A percentile compares a stretch with the other conserved stretches of the same genome.
phyloP scores from a whole-genome alignment of 2,888 invertebrate species.

The Drosophila lutescens region DNA sequence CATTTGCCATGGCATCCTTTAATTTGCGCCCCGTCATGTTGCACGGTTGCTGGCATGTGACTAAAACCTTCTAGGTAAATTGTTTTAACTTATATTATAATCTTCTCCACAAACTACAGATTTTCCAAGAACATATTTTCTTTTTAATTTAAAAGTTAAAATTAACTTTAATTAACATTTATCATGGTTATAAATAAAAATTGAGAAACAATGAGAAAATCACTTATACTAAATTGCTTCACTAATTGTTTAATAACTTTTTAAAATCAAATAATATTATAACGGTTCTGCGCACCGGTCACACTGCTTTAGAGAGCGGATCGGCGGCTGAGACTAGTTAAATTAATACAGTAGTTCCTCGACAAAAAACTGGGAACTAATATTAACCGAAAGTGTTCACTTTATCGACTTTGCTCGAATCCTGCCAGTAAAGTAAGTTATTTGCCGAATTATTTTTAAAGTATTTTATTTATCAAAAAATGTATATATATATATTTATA shows the following conservation, averaged over 20 bases:
- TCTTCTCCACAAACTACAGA: background rate
- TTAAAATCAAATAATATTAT: conserved; percentile 2
- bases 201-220: background rate
- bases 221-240: background rate
- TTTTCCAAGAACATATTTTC: background rate
- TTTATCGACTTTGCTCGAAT: too few species aligned
- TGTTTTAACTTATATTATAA: conserved; percentile 1
- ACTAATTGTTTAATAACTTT: too few species aligned
- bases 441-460: too few species aligned
- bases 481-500: too few species aligned
- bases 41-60: conserved; percentile 4
- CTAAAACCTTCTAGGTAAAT: conserved; percentile 16
- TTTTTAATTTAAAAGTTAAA: background rate
- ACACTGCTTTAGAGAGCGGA: conserved; percentile 17
- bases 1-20: conserved; percentile 37
- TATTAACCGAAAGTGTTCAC: too few species aligned
- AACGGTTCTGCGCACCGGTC: conserved; percentile 14
- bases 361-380: background rate
- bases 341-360: background rate
- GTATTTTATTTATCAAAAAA: too few species aligned
- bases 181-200: background rate
- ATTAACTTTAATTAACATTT: background rate
- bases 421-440: too few species aligned
- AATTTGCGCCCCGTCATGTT: conserved; percentile 36
- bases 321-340: conserved; percentile 14